Percentiles rank a stretch among this genome's conserved stretches.
Conservation (phyloP, 2,888 invertebrate genomes). For the Oeneis ivallda region DNA sequence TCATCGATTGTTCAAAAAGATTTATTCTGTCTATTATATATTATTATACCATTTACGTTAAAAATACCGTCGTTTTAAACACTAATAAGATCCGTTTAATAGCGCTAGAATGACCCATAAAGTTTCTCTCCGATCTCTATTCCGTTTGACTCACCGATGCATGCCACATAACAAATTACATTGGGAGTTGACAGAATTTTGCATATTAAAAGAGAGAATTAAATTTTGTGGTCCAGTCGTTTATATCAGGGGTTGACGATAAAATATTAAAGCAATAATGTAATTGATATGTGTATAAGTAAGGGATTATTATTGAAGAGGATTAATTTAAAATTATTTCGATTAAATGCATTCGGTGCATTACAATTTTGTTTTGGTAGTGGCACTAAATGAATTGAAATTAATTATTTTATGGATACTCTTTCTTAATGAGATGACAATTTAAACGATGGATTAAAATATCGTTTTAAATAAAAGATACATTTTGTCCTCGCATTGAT, state of each 20-base stretch:
- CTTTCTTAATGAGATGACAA: neutral
- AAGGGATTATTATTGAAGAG: conserved; percentile 34
- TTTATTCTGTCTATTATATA: too few species aligned
- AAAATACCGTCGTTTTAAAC: too few species aligned
- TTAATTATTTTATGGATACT: neutral
- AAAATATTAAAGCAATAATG: conserved; percentile 37
- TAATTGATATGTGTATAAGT: conserved; percentile 37
- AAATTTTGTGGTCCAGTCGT: conserved; percentile 36
- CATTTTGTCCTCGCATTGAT: too few species aligned
- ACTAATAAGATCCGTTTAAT: too few species aligned
- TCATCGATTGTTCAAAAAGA: too few species aligned
- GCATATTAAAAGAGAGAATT: conserved; percentile 40
- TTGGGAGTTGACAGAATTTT: conserved; percentile 34
- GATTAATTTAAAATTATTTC: conserved; percentile 34
- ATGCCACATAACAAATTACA: conserved; percentile 36
- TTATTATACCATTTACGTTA: too few species aligned
- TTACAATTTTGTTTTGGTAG: conserved; percentile 11
- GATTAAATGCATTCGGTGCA: conserved; percentile 20
- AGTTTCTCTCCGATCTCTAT: conserved; percentile 34
- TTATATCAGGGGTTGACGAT: conserved; percentile 27
- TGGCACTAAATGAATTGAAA: neutral
- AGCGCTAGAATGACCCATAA: too few species aligned
- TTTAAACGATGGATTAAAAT: neutral
- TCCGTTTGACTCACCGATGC: conserved; percentile 34
- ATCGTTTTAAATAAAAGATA: too few species aligned